Evolutionary conservation across 2,113 vertebrate genomes (phyloP), one percentile per base, ranked within the genome.

Genomic region (Gracilinanus agilis): DNA sequence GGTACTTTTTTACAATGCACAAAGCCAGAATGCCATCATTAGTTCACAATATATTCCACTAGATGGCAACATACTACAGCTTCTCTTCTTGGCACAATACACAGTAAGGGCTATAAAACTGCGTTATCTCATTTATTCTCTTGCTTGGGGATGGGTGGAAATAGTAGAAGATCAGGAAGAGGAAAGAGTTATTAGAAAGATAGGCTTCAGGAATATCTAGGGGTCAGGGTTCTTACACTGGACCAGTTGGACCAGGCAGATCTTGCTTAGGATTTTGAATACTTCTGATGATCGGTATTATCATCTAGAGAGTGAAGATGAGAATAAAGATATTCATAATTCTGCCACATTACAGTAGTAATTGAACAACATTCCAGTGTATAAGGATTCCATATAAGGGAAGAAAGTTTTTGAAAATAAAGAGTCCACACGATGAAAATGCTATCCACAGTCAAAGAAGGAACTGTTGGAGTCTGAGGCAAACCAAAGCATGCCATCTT

Each of bases 1-100:
- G 49, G 49, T 92, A 58, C 23, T 56, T 1, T 54, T 0, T n/a
- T 67, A 49, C 56, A 92, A 54, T 53, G 9, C 4, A 12, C 27
- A 13, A 67, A 11, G 67, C 23, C 55, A 54, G 55, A 91, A 61
- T 44, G 44, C 61, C 9, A 88, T 91, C 53, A 88, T 92, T 56
- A 96, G 55, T 97, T 93, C 94, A 90, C 96, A 67, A 34, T 93
- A 56, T 40, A 58, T 55, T 94, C 97, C 98, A 97, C 98, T 97
- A 98, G 98, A 95, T 97, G 98, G 98, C 98, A 98, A 95, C 96
- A 97, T 90, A 95, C 94, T 58, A 97, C 96, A 97, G 93, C 55
- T 3, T 34, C 56, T 67, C 29, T 40, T 54, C 11, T 90, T 40
- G 10, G 19, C 5, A 34, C 0, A 24, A 2, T 13, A 23, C 49